Evolutionary conservation across 1,140 invertebrate genomes (phyloP).

Genomic region (Drosophila asahinai): DNA sequence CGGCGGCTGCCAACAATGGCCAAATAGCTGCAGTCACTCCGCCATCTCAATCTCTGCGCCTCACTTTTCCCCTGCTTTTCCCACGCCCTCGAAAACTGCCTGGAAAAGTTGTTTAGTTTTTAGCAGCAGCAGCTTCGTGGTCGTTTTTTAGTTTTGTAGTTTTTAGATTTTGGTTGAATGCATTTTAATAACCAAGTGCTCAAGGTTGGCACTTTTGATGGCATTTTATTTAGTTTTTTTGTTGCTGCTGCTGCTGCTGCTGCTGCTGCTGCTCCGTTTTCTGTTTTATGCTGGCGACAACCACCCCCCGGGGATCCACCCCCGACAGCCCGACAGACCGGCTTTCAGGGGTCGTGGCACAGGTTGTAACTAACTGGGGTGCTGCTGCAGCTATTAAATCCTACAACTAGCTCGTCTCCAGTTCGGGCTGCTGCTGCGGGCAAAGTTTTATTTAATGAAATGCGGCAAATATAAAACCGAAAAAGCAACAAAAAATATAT

Average conservation of each 20-base stretch:
- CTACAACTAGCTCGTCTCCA: slow-evolving; percentile 53
- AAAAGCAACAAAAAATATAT: slow-evolving; percentile 37
- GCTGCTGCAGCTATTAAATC: slow-evolving; percentile 74
- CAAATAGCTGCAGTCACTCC: slow-evolving; percentile 63
- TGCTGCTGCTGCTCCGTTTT: slow-evolving; percentile 12
- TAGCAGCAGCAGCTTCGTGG: slow-evolving; percentile 46
- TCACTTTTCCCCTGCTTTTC: slow-evolving; percentile 20
- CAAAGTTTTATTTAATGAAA: slow-evolving; percentile 80
- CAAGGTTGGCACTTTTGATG: slow-evolving; percentile 82
- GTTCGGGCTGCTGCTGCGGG: slow-evolving; percentile 47
- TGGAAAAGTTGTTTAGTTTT: slow-evolving; percentile 66
- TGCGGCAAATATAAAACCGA: slow-evolving; percentile 71
- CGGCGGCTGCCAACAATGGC: slow-evolving; percentile 73
- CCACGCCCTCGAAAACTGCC: slow-evolving; percentile 23
- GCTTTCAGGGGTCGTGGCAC: slow-evolving; percentile 47
- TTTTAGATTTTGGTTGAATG: slow-evolving; percentile 83
- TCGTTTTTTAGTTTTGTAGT: slow-evolving; percentile 75
- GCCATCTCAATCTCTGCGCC: slow-evolving; percentile 51
- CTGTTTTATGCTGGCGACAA: slow-evolving; percentile 62
- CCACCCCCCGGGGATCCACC: slow-evolving; percentile 15
- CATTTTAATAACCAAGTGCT: slow-evolving; percentile 82
- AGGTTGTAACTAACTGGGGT: slow-evolving; percentile 76
- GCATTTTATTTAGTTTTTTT: slow-evolving; percentile 63
- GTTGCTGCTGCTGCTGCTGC: not conserved
- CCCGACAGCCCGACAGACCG: slow-evolving; percentile 4